phyloP scores from a whole-genome alignment of 2,888 invertebrate species.

The Pseudolycoriella hygida region DNA sequence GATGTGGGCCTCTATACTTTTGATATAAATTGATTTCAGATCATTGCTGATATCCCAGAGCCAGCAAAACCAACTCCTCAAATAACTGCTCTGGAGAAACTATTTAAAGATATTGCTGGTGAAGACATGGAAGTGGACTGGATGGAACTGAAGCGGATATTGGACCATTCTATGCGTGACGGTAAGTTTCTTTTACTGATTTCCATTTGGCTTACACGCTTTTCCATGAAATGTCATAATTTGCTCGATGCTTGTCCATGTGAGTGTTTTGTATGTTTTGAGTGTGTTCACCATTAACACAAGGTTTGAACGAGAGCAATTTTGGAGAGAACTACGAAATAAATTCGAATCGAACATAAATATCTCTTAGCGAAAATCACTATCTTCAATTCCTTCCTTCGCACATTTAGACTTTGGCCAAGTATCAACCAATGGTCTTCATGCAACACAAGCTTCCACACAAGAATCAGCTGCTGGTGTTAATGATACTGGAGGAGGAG shows the following conservation, averaged over 20 bases:
- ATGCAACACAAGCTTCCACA: not conserved
- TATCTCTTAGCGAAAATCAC: no score
- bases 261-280: no score
- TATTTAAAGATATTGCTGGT: constrained; percentile 77
- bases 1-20: no score
- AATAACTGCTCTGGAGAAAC: constrained; percentile 39
- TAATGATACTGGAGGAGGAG: constrained; percentile 12
- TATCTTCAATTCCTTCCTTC: no score
- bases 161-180: constrained; percentile 75
- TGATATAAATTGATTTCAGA: no score
- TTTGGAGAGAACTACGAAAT: no score
- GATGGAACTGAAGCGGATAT: constrained; percentile 78
- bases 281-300: no score
- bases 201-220: no score
- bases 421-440: not conserved
- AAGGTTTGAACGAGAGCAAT: no score
- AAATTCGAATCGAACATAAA: no score
- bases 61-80: constrained; percentile 13
- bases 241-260: not conserved
- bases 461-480: constrained; percentile 9
- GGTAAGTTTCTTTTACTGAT: no score
- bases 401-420: constrained; percentile 2
- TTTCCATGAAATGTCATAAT: not conserved
- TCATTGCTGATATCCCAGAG: not conserved
- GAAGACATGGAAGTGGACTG: constrained; percentile 86